phyloP scores from a whole-genome alignment of 35 echinoderm and acorn worm species.

The Strongylocentrotus purpuratus region DNA sequence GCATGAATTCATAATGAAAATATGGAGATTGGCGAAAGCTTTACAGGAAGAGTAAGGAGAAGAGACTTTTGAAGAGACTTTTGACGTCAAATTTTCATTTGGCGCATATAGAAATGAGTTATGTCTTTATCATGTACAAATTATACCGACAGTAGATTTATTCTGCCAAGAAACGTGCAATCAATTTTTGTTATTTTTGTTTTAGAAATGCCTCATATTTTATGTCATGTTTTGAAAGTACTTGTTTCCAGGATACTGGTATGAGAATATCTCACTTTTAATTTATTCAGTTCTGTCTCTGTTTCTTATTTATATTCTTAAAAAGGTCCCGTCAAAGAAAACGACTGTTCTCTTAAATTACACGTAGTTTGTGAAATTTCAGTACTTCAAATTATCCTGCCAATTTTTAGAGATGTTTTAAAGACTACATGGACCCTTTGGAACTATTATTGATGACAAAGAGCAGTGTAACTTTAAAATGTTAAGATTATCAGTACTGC shows the following conservation, averaged over 20 bases:
- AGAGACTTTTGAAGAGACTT: not conserved
- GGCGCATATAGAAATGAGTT: not conserved
- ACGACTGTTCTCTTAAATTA: too few species aligned
- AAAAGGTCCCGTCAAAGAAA: too few species aligned
- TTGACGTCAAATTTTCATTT: not conserved
- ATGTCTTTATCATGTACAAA: slow-evolving; percentile 10
- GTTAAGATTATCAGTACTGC: not conserved
- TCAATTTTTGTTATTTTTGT: not conserved
- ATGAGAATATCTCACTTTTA: not conserved
- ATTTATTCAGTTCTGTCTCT: not conserved
- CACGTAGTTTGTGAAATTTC: not conserved
- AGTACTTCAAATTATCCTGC: not conserved
- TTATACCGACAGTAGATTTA: not conserved
- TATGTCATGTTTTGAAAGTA: not conserved
- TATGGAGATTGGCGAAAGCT: not conserved
- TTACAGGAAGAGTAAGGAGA: not conserved
- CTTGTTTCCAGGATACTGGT: not conserved
- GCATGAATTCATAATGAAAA: not conserved
- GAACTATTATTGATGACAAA: not conserved
- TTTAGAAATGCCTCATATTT: not conserved
- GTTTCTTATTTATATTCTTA: too few species aligned
- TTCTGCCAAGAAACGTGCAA: not conserved
- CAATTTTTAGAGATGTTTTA: not conserved
- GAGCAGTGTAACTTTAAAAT: not conserved
- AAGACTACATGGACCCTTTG: not conserved